phyloP scores from a whole-genome alignment of 2,888 invertebrate species.

The Cephus rjabovi region DNA sequence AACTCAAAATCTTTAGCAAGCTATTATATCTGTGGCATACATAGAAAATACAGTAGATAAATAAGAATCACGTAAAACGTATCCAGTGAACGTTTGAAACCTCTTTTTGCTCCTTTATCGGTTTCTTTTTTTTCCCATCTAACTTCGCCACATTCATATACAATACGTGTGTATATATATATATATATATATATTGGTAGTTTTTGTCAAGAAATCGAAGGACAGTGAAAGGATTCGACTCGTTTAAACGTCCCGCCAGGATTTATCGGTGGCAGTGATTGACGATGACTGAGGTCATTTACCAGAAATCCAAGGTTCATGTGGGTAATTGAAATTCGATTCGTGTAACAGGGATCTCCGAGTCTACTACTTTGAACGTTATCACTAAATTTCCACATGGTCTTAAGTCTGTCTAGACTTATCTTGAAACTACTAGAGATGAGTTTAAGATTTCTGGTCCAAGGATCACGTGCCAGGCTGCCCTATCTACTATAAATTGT shows the following conservation, averaged over 20 bases:
- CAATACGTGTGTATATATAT: neutral
- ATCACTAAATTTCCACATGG: neutral
- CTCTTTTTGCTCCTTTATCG: neutral
- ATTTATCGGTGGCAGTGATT: neutral
- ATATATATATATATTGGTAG: neutral
- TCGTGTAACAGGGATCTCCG: neutral
- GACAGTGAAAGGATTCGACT: neutral
- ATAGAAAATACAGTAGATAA: neutral
- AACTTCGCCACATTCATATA: no score
- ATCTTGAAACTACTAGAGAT: neutral
- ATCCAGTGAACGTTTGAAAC: neutral
- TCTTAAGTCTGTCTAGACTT: neutral
- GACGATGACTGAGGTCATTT: neutral
- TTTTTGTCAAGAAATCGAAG: neutral
- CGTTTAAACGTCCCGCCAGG: neutral
- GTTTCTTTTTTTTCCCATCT: neutral
- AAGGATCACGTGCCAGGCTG: neutral
- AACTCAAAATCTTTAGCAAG: neutral
- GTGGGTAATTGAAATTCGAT: neutral
- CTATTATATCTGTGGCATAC: neutral
- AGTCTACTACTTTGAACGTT: neutral
- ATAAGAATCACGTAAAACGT: neutral
- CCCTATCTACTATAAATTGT: neutral
- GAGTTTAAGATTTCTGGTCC: neutral
- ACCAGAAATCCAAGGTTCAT: neutral